phyloP scores from a whole-genome alignment of 2,888 invertebrate genomes.

The Agonum fuliginosum region DNA sequence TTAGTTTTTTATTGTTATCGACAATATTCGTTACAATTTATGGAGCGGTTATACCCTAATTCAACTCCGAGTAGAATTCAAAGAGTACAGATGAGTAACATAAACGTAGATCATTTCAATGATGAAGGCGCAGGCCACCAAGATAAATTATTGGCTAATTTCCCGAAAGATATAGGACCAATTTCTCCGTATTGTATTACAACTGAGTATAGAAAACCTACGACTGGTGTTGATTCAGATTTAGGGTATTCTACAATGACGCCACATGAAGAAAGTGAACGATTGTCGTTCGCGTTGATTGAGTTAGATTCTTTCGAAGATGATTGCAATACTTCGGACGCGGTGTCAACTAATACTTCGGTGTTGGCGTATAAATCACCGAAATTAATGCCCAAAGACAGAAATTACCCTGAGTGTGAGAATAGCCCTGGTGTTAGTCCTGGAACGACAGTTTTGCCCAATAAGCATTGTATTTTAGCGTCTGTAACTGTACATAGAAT shows the following conservation, averaged over 20 bases:
- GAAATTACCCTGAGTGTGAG: constrained; percentile 22
- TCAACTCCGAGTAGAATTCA: constrained; percentile 76
- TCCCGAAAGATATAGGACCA: constrained; percentile 76
- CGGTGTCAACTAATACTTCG: constrained; percentile 75
- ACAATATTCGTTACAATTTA: constrained; percentile 75
- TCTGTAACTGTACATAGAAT: constrained; percentile 93
- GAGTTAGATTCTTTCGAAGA: constrained; percentile 77
- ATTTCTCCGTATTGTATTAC: constrained; percentile 92
- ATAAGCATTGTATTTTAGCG: constrained; percentile 81
- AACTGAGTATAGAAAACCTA: constrained; percentile 85
- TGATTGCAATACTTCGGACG: constrained; percentile 78
- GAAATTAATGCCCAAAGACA: constrained; percentile 61
- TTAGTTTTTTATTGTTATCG: constrained; percentile 90
- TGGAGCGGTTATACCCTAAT: constrained; percentile 74
- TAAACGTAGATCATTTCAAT: constrained; percentile 82
- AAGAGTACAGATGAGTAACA: constrained; percentile 82
- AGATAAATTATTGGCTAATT: constrained; percentile 80
- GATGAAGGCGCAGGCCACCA: constrained; percentile 79
- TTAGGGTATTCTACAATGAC: constrained; percentile 97
- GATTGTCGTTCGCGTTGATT: constrained; percentile 83
- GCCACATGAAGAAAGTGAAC: constrained; percentile 91
- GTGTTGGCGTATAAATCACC: constrained; percentile 70
- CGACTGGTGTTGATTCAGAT: constrained; percentile 89
- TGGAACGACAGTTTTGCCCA: constrained; percentile 67
- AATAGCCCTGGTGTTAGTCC: constrained; percentile 3